phyloP scores from a whole-genome alignment of 30 jellyfish, hydroid and myxozoan genomes.

The Aurelia aurita region DNA sequence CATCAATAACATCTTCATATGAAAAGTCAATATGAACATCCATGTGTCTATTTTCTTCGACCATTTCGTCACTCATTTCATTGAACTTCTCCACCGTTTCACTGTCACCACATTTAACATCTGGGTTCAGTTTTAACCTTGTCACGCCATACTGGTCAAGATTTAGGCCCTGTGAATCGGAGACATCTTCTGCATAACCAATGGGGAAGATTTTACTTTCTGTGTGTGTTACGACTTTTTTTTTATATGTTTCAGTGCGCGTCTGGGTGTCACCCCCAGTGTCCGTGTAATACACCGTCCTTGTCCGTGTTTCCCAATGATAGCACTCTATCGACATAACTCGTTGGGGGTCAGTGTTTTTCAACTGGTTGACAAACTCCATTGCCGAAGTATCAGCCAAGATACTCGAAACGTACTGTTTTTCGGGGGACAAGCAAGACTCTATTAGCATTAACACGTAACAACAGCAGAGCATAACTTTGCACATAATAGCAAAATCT shows the following conservation, averaged over 20 bases:
- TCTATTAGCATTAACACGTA: slow-evolving; percentile 47
- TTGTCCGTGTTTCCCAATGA: slow-evolving; percentile 66
- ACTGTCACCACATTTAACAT: slow-evolving; percentile 52
- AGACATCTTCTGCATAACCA: slow-evolving; percentile 28
- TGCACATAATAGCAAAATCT: slow-evolving; percentile 18
- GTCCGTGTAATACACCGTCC: slow-evolving; percentile 56
- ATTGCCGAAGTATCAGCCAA: slow-evolving; percentile 1
- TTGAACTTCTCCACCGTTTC: slow-evolving; percentile 46
- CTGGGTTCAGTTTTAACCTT: slow-evolving; percentile 40
- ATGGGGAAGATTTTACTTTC: slow-evolving; percentile 36
- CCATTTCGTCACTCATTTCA: slow-evolving; percentile 32
- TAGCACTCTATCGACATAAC: slow-evolving; percentile 41
- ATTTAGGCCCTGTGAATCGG: slow-evolving; percentile 39
- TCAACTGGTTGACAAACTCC: slow-evolving; percentile 5
- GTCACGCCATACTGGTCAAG: slow-evolving; percentile 37
- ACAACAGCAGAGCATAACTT: background rate
- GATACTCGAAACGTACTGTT: slow-evolving; percentile 14
- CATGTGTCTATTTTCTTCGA: slow-evolving; percentile 40
- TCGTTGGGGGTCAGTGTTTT: background rate
- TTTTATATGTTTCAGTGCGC: slow-evolving; percentile 55
- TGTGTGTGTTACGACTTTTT: slow-evolving; percentile 51
- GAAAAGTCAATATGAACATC: slow-evolving; percentile 39
- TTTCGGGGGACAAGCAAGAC: slow-evolving; percentile 40
- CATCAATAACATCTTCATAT: slow-evolving; percentile 19
- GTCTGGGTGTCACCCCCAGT: slow-evolving; percentile 60